Percentiles rank a stretch among this genome's conserved stretches.
Evolutionary conservation across 2,797 vertebrate genomes (phyloP).

Genomic region (Nyctalus aviator): DNA sequence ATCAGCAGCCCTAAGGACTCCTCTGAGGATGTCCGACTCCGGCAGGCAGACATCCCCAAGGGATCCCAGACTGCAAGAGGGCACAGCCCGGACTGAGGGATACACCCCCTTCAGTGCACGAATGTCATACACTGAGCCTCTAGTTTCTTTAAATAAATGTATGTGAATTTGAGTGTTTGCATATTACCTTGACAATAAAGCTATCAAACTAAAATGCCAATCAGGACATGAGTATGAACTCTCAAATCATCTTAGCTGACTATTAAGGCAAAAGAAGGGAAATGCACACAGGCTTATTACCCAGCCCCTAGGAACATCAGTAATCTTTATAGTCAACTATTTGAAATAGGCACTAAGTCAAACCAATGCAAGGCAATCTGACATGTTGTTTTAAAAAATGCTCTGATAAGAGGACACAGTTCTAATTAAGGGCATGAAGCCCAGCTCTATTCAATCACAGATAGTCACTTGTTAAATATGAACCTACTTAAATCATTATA

Average conservation of each 20-base stretch:
- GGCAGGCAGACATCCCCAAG: too few species aligned
- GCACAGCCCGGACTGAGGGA: too few species aligned
- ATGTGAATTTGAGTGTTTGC: background rate
- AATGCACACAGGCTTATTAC: background rate
- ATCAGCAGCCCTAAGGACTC: too few species aligned
- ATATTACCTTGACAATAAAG: background rate
- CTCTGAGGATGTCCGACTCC: too few species aligned
- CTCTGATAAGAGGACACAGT: conserved; percentile 14
- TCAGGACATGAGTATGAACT: background rate
- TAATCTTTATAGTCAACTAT: background rate
- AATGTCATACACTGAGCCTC: too few species aligned
- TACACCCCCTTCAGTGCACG: too few species aligned
- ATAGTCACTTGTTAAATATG: background rate
- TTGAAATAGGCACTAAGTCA: background rate
- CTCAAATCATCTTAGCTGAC: background rate
- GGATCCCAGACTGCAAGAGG: too few species aligned
- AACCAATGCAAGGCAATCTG: background rate
- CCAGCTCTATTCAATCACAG: background rate
- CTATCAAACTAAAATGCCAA: background rate
- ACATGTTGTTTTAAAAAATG: conserved; percentile 2
- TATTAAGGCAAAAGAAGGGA: background rate
- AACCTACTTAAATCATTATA: background rate
- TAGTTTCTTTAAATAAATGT: background rate
- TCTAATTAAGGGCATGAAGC: conserved; percentile 9
- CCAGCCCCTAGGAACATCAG: background rate